phyloP scores from a whole-genome alignment of 2,888 invertebrate species.

The Philereme vetulata region DNA sequence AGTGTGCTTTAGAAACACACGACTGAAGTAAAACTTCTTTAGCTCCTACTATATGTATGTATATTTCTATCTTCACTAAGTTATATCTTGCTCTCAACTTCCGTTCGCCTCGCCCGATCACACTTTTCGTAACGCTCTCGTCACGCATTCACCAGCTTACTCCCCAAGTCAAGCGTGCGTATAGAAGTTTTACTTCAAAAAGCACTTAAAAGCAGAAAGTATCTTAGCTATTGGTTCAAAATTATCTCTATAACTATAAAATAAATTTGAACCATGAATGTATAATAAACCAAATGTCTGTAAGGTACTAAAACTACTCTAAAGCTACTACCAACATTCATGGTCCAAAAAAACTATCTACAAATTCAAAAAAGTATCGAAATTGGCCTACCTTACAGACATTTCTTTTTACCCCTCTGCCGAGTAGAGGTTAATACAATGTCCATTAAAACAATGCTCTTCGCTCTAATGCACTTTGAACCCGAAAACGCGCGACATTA shows the following conservation, averaged over 20 bases:
- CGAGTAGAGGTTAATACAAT: slow-evolving; percentile 52
- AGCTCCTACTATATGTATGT: too few relatives aligned
- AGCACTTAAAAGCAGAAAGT: too few relatives aligned
- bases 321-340: slow-evolving; percentile 60
- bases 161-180: too few relatives aligned
- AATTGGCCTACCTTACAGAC: slow-evolving; percentile 83
- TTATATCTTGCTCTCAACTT: too few relatives aligned
- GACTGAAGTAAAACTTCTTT: too few relatives aligned
- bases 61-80: too few relatives aligned
- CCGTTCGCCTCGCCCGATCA: too few relatives aligned
- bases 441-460: slow-evolving; percentile 81
- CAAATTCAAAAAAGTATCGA: slow-evolving; percentile 49
- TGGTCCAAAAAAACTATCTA: slow-evolving; percentile 63
- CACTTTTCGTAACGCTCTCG: too few relatives aligned
- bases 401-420: slow-evolving; percentile 48
- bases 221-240: slow-evolving; percentile 16
- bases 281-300: slow-evolving; percentile 70
- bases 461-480: slow-evolving; percentile 54
- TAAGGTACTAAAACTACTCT: slow-evolving; percentile 52
- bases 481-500: slow-evolving; percentile 28
- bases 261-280: slow-evolving; percentile 76
- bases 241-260: slow-evolving; percentile 3
- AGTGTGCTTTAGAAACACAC: too few relatives aligned
- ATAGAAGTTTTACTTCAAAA: too few relatives aligned
- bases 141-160: too few relatives aligned